Conservation (phyloP, 2,888 invertebrate species). For the Athalia circularis region DNA sequence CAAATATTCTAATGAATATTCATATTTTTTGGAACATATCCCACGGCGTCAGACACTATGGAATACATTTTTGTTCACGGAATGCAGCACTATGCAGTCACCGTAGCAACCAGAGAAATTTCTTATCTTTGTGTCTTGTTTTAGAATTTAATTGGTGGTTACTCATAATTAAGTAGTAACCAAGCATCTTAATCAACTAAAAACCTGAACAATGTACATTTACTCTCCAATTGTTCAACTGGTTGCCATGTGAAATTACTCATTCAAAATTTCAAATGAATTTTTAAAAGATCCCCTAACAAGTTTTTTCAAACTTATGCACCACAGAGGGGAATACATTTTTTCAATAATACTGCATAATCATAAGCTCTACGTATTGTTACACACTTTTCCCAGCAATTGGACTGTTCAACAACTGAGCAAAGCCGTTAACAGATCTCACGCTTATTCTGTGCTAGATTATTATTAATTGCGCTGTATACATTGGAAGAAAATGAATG, state of each 20-base stretch:
- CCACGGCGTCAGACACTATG: not conserved
- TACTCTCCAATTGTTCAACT: not conserved
- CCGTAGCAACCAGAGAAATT: constrained; percentile 3
- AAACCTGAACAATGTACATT: not conserved
- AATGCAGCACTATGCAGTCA: not conserved
- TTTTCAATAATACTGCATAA: not conserved
- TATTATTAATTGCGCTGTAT: too few relatives aligned
- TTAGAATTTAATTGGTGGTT: constrained; percentile 2
- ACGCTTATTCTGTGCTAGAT: not conserved
- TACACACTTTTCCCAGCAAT: not conserved
- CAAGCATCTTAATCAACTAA: not conserved
- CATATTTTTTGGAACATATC: not conserved
- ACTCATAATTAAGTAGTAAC: not conserved
- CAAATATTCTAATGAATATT: too few relatives aligned
- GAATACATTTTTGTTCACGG: not conserved
- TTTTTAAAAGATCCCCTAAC: too few relatives aligned
- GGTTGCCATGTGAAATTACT: not conserved
- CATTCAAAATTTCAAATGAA: too few relatives aligned
- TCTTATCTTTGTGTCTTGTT: constrained; percentile 26
- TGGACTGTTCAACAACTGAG: not conserved
- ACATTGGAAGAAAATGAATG: not conserved
- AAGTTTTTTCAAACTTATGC: too few relatives aligned
- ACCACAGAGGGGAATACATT: too few relatives aligned
- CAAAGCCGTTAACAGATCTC: not conserved
- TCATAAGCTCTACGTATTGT: not conserved